Evolutionary conservation across 92 coral and sea anemone genomes (phyloP).

Genomic region (Nematostella vectensis): DNA sequence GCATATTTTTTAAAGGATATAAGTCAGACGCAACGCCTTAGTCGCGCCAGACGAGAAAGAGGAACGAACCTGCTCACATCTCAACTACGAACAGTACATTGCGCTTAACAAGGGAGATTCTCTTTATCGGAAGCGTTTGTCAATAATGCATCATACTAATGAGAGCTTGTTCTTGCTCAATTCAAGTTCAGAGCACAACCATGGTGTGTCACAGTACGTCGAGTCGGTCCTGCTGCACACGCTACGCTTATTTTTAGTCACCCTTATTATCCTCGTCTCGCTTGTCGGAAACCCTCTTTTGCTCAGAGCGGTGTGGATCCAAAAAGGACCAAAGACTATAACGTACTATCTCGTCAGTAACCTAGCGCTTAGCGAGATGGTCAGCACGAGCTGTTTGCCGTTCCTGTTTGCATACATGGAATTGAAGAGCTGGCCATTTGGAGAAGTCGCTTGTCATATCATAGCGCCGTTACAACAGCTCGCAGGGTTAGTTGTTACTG

Average conservation of each 20-base stretch:
- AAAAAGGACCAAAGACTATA: constrained; percentile 6
- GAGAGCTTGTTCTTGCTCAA: no score
- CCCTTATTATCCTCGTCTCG: constrained; percentile 14
- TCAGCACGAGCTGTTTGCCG: constrained; percentile 23
- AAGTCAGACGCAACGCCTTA: no score
- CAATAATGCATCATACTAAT: no score
- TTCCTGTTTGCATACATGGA: constrained; percentile 15
- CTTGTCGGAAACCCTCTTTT: constrained; percentile 15
- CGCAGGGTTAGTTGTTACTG: constrained; percentile 20
- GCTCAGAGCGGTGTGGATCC: constrained; percentile 15
- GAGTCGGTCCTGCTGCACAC: constrained; percentile 6
- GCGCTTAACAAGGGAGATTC: no score
- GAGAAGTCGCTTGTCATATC: constrained; percentile 13
- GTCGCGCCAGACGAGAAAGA: no score
- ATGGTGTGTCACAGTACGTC: constrained; percentile 8
- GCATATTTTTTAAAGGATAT: no score
- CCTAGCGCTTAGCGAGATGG: constrained; percentile 22
- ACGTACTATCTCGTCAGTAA: constrained; percentile 20
- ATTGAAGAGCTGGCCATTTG: constrained; percentile 17
- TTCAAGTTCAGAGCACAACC: no score
- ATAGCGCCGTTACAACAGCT: constrained; percentile 13
- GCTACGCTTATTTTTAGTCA: constrained; percentile 7
- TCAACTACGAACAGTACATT: no score
- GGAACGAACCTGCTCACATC: no score
- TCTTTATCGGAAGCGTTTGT: no score